Conservation (phyloP, 2,113 vertebrate species). For the Stegastes partitus region DNA sequence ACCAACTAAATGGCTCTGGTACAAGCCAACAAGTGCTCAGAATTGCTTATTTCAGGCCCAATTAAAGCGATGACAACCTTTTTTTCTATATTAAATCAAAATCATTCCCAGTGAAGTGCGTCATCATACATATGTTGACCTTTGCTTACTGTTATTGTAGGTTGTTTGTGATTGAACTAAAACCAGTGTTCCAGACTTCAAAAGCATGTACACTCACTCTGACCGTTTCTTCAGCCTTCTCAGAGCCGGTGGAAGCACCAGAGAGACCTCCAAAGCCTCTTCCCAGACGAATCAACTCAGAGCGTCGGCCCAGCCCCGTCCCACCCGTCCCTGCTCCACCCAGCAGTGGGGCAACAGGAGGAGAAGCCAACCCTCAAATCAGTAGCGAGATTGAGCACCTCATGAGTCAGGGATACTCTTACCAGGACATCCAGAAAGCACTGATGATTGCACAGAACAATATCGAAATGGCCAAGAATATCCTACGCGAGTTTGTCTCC, state of each 20-base stretch:
- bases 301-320: conserved; percentile 89
- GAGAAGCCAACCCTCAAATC: conserved; percentile 86
- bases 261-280: conserved; percentile 96
- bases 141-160: not conserved
- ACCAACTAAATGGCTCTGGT: conserved; percentile 28
- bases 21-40: conserved; percentile 25
- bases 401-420: conserved; percentile 97
- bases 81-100: not conserved
- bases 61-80: not conserved
- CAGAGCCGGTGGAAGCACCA: conserved; percentile 89
- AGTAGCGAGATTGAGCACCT: conserved; percentile 95
- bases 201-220: not conserved
- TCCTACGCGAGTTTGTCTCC: conserved; percentile 97
- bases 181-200: not conserved
- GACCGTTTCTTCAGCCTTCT: conserved; percentile 78
- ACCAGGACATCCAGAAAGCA: conserved; percentile 99
- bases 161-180: not conserved
- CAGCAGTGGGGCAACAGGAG: conserved; percentile 52
- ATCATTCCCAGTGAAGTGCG: conserved; percentile 4
- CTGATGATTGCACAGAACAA: conserved; percentile 99
- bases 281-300: conserved; percentile 93
- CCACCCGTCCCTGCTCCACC: conserved; percentile 66
- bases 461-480: conserved; percentile 99
- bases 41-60: not conserved
- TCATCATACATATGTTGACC: not conserved